phyloP scores from a whole-genome alignment of 2,113 vertebrate genomes.

The Gavia stellata region DNA sequence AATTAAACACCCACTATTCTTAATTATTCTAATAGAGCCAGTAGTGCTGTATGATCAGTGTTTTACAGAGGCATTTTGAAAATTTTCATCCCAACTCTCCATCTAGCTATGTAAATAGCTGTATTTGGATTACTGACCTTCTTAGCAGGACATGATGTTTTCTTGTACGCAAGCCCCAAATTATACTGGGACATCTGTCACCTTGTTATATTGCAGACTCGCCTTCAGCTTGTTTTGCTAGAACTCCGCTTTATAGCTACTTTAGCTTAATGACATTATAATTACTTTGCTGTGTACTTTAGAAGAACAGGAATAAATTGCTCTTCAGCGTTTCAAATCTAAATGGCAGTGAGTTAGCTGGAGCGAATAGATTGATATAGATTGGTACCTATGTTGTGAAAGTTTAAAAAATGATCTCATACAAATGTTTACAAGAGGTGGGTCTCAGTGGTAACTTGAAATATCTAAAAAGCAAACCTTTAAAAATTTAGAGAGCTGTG shows the following conservation, averaged over 20 bases:
- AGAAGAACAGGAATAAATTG: background rate
- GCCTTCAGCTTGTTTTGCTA: background rate
- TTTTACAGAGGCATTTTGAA: background rate
- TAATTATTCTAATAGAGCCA: background rate
- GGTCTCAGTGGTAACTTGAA: background rate
- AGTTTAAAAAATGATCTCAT: background rate
- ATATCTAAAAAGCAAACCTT: background rate
- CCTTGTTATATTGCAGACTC: background rate
- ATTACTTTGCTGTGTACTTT: background rate
- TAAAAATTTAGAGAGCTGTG: background rate
- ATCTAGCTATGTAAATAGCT: background rate
- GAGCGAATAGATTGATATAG: background rate
- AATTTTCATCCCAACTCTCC: background rate
- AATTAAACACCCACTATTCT: background rate
- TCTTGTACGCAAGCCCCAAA: background rate
- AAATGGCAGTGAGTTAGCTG: background rate
- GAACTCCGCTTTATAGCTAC: background rate
- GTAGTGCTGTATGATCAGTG: background rate
- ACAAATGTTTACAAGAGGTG: background rate
- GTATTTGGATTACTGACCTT: background rate
- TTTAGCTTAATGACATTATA: background rate
- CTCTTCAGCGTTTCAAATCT: background rate
- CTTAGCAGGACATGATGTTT: background rate
- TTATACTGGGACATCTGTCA: background rate
- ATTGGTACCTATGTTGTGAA: background rate